Conservation (phyloP, 1,140 invertebrate species). For the Micrasema minimum region DNA sequence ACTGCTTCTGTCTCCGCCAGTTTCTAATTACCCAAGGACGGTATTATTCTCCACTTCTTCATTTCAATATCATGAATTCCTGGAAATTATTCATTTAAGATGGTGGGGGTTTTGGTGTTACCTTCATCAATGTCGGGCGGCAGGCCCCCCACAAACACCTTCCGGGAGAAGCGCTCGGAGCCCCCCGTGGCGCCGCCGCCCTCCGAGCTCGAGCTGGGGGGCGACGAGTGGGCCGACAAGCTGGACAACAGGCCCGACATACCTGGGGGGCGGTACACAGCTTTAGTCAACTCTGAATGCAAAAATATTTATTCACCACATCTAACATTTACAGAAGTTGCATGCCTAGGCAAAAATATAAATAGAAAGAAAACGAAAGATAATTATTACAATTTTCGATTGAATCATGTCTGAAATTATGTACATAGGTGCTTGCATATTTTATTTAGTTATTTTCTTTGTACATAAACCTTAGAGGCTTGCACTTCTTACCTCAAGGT, state of each 20-base stretch:
- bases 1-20: no score
- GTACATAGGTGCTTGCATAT: not conserved
- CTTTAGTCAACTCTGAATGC: not conserved
- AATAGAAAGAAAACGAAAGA: not conserved
- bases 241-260: slow-evolving; percentile 46
- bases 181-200: slow-evolving; percentile 84
- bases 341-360: not conserved
- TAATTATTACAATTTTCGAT: not conserved
- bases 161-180: slow-evolving; percentile 93
- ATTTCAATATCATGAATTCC: no score
- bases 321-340: not conserved
- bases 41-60: no score
- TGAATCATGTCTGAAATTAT: not conserved
- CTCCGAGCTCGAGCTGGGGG: slow-evolving; percentile 70
- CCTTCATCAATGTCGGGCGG: slow-evolving; percentile 99
- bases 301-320: no score
- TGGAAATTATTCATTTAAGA: no score
- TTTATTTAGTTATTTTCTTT: not conserved
- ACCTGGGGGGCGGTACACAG: not conserved
- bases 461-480: no score
- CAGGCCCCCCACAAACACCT: slow-evolving; percentile 98
- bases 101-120: no score
- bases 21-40: no score
- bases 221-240: slow-evolving; percentile 62
- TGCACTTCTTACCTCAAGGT: no score